Evolutionary conservation across 92 coral and sea anemone species (phyloP).

Genomic region (Porites evermanni): DNA sequence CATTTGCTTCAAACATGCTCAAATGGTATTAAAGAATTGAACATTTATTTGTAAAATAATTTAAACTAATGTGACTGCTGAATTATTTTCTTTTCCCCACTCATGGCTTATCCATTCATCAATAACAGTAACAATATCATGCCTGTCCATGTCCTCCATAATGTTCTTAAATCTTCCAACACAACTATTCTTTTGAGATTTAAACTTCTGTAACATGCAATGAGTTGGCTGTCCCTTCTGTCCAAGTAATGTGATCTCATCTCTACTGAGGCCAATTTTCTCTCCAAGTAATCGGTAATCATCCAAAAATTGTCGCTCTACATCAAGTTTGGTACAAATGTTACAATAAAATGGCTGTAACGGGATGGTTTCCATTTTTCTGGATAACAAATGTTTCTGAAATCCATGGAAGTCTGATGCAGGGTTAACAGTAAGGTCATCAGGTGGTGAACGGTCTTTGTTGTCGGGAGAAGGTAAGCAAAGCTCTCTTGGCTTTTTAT

Average conservation of each 20-base stretch:
- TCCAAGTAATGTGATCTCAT: background rate
- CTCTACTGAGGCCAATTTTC: background rate
- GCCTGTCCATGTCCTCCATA: conserved; percentile 36
- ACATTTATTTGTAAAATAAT: no score
- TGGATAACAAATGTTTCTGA: background rate
- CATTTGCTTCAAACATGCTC: no score
- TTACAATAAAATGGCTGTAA: background rate
- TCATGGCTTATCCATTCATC: conserved; percentile 21
- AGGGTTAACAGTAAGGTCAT: background rate
- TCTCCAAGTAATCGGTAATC: background rate
- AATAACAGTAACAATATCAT: conserved; percentile 24
- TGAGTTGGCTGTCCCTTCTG: background rate
- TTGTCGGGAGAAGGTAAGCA: no score
- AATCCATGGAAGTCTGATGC: background rate
- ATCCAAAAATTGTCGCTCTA: background rate
- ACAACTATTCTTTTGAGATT: background rate
- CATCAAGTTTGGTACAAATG: background rate
- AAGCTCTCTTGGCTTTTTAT: no score
- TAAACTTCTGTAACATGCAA: background rate
- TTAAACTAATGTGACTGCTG: no score
- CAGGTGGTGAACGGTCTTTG: no score
- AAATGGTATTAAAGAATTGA: no score
- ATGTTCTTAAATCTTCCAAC: conserved; percentile 2
- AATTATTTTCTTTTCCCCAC: background rate
- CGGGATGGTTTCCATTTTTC: background rate